Evolutionary conservation across 2,888 invertebrate species (phyloP).

Genomic region (Dastarcus helophoroides): DNA sequence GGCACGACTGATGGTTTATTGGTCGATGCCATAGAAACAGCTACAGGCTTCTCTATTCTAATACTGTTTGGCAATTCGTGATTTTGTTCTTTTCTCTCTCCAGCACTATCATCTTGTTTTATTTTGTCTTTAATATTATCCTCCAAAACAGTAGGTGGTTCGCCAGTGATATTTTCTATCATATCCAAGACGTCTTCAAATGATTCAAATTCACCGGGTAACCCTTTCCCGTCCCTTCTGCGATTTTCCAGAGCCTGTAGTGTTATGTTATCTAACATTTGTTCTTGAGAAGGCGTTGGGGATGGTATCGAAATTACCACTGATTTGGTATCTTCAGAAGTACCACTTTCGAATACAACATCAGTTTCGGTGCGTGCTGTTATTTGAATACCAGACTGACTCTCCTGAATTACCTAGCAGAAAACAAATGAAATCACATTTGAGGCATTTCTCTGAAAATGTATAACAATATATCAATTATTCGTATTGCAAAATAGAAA

Average conservation of each 20-base stretch:
- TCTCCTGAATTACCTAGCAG: conserved; percentile 33
- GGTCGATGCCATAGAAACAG: conserved; percentile 2
- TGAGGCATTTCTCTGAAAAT: neutral
- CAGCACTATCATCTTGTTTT: conserved; percentile 7
- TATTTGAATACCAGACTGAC: conserved; percentile 28
- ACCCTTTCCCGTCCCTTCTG: conserved; percentile 41
- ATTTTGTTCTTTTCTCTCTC: conserved; percentile 14
- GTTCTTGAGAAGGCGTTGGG: conserved; percentile 52
- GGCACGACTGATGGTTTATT: conserved; percentile 45
- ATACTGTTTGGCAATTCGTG: conserved; percentile 13
- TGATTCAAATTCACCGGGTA: conserved; percentile 46
- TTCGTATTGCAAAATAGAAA: too few relatives aligned
- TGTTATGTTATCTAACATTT: conserved; percentile 51
- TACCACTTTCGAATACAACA: conserved; percentile 44
- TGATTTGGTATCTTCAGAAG: conserved; percentile 49
- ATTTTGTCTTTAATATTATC: conserved; percentile 20
- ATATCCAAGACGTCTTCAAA: conserved; percentile 61
- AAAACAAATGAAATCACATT: too few relatives aligned
- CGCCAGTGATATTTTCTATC: conserved; percentile 48
- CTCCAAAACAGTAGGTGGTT: conserved; percentile 25
- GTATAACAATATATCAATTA: conserved; percentile 3
- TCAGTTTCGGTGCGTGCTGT: conserved; percentile 40
- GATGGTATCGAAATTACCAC: conserved; percentile 56
- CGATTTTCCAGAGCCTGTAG: conserved; percentile 46
- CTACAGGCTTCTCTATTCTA: conserved; percentile 6